Evolutionary conservation across 2,888 invertebrate genomes (phyloP).

Genomic region (Opisthograptis luteolata): DNA sequence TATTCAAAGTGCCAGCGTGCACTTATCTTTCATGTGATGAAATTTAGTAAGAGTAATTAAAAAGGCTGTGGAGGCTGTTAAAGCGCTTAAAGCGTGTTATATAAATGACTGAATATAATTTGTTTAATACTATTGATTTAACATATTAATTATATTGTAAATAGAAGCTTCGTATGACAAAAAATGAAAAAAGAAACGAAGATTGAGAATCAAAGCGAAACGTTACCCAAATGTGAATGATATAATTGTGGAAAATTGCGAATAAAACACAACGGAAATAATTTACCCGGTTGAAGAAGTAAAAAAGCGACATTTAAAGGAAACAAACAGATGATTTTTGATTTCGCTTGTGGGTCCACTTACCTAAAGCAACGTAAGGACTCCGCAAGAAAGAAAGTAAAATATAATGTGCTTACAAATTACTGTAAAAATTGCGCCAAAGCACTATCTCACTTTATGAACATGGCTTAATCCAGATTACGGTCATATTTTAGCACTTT

Average conservation of each 20-base stretch:
- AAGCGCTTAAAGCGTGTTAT: constrained; percentile 39
- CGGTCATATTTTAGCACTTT: constrained; percentile 12
- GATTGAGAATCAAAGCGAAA: constrained; percentile 81
- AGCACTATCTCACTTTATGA: constrained; percentile 43
- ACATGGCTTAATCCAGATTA: background rate
- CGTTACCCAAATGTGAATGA: constrained; percentile 78
- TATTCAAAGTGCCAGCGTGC: background rate
- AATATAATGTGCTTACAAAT: constrained; percentile 80
- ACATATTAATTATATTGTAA: too few species aligned
- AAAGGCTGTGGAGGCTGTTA: constrained; percentile 33
- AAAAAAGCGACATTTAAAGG: constrained; percentile 69
- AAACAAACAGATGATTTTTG: constrained; percentile 55
- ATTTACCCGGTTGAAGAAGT: constrained; percentile 50
- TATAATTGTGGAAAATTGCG: constrained; percentile 60
- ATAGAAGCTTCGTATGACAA: constrained; percentile 31
- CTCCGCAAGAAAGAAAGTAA: constrained; percentile 84
- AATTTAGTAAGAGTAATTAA: background rate
- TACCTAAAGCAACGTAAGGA: constrained; percentile 83
- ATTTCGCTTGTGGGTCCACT: constrained; percentile 76
- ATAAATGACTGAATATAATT: constrained; percentile 16
- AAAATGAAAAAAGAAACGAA: constrained; percentile 65
- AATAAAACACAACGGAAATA: constrained; percentile 58
- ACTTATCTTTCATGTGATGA: background rate
- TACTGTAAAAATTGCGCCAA: constrained; percentile 63
- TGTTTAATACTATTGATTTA: constrained; percentile 26